A percentile compares a stretch with the other conserved stretches of the same genome.
phyloP scores from a whole-genome alignment of 2,113 vertebrate species.

The Protobothrops mucrosquamatus region DNA sequence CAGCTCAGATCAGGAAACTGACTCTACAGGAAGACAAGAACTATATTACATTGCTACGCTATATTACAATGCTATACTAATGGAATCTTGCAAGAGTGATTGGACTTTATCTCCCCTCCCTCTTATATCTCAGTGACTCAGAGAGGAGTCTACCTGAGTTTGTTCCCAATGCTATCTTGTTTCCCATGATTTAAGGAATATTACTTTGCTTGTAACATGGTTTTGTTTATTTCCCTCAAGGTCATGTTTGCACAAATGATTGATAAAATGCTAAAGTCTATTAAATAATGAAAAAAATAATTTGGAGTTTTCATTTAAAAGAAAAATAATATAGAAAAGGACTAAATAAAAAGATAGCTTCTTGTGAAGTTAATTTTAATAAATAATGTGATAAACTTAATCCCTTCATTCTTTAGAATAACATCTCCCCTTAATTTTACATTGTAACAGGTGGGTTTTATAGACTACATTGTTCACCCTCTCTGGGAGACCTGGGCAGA shows the following conservation, averaged over 20 bases:
- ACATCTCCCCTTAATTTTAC: not conserved
- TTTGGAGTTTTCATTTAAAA: not conserved
- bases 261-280: not conserved
- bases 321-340: not conserved
- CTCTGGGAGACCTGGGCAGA: conserved; percentile 99
- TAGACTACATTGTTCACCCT: conserved; percentile 98
- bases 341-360: not conserved
- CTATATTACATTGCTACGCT: not conserved
- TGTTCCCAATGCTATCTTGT: not conserved
- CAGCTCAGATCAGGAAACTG: not conserved
- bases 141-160: not conserved
- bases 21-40: not conserved
- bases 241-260: not conserved
- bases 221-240: not conserved
- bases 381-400: not conserved
- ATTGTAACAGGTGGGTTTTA: conserved; percentile 89
- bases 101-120: not conserved
- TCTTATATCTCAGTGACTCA: not conserved
- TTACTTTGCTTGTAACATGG: not conserved
- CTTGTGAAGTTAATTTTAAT: not conserved
- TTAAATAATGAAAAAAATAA: not conserved
- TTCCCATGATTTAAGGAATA: not conserved
- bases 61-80: not conserved
- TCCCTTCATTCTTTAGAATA: not conserved
- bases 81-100: not conserved